These are phyloP conservation scores for Drosophila ercepeae DNA, from an alignment of 1,140 invertebrate genomes.

Conservation along the genomic window DNA sequence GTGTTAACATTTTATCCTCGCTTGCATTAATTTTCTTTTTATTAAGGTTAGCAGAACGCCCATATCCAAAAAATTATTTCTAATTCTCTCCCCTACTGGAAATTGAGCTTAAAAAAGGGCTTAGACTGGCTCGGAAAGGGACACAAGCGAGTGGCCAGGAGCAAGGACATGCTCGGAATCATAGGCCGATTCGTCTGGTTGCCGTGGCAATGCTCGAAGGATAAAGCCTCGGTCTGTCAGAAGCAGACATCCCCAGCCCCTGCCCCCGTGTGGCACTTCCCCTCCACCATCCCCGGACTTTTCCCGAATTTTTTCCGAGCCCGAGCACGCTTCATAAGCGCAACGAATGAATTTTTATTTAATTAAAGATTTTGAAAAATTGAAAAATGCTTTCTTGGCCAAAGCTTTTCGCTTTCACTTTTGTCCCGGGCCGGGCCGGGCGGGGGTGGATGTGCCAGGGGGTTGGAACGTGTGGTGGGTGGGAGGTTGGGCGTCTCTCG, in stretches of 20 bases:
- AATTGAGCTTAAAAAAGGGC: constrained; percentile 12
- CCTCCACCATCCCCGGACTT: background rate
- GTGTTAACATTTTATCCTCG: too few species aligned
- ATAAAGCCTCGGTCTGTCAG: constrained; percentile 42
- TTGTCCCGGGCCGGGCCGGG: background rate
- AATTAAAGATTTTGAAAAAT: constrained; percentile 79
- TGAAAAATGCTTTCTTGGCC: constrained; percentile 54
- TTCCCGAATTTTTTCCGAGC: constrained; percentile 1
- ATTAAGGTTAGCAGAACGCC: background rate
- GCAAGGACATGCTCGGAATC: constrained; percentile 1
- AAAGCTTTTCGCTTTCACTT: constrained; percentile 42
- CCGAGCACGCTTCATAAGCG: constrained; percentile 79
- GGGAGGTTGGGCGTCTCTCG: background rate
- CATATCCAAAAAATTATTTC: constrained; percentile 2
- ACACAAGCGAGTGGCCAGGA: background rate
- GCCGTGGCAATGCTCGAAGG: constrained; percentile 40
- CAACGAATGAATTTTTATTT: constrained; percentile 83
- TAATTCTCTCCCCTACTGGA: constrained; percentile 17
- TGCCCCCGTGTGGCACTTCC: background rate
- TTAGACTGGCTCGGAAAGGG: constrained; percentile 33
- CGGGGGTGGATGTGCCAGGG: background rate
- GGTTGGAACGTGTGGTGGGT: background rate
- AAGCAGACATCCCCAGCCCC: constrained; percentile 9
- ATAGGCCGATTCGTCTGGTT: constrained; percentile 42
- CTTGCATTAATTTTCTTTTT: background rate